Percentiles rank a stretch among this genome's conserved stretches.
phyloP scores from a whole-genome alignment of 1,140 invertebrate species.

The Drosophila pseudoobscura region DNA sequence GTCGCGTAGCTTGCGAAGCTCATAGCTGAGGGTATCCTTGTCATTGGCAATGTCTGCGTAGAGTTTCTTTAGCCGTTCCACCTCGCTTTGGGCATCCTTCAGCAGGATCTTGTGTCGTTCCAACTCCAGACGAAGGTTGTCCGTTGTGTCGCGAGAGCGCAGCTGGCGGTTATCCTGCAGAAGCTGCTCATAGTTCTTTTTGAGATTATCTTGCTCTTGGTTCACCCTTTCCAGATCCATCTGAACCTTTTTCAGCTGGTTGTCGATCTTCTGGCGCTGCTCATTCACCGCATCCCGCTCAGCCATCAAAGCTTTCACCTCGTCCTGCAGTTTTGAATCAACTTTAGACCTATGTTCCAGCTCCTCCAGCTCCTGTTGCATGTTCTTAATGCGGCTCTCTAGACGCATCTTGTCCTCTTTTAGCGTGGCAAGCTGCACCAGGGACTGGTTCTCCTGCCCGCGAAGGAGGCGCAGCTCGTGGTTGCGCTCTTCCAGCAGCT shows the following conservation, averaged over 20 bases:
- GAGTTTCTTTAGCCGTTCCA: constrained; percentile 71
- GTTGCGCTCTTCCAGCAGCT: constrained; percentile 64
- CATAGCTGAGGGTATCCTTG: constrained; percentile 67
- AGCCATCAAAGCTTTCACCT: constrained; percentile 21
- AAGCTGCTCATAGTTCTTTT: constrained; percentile 52
- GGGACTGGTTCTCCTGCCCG: constrained; percentile 68
- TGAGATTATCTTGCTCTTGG: constrained; percentile 56
- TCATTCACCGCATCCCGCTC: constrained; percentile 49
- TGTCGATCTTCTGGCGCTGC: constrained; percentile 37
- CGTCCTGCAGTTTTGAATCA: constrained; percentile 20
- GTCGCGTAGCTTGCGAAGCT: constrained; percentile 61
- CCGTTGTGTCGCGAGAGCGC: constrained; percentile 32
- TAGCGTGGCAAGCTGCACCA: constrained; percentile 67
- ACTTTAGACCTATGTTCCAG: constrained; percentile 31
- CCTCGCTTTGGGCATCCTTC: constrained; percentile 73
- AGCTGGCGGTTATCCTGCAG: constrained; percentile 60
- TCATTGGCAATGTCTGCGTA: constrained; percentile 75
- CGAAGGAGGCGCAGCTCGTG: constrained; percentile 53
- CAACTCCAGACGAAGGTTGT: constrained; percentile 60
- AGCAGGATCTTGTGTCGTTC: constrained; percentile 73
- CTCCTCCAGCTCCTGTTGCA: constrained; percentile 65
- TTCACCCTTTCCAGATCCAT: constrained; percentile 56
- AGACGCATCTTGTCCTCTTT: constrained; percentile 69
- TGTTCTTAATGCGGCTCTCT: constrained; percentile 54
- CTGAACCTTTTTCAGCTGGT: constrained; percentile 46